Evolutionary conservation across 2,113 vertebrate species (phyloP), one percentile per base, ranked within the genome.

Genomic region (Sciurus niger): DNA sequence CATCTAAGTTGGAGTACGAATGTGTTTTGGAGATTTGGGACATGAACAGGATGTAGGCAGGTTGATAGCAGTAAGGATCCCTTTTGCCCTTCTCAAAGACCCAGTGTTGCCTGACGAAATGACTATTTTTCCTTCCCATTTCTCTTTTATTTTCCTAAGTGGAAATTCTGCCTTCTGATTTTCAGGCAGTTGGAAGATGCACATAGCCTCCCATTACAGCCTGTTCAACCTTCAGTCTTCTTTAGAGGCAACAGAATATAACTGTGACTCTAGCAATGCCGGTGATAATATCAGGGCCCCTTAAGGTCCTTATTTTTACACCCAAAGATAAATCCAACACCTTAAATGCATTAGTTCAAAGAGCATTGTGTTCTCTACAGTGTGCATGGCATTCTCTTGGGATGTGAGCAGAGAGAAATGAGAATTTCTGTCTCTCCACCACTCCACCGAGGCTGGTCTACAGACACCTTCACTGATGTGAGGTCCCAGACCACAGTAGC

Each of bases 21-120:
- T 48, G 30, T 77, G n/a, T 63, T 93, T 72, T 80, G 84, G 84
- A 53, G 79, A 65, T 87, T 79, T 11, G 16, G 92, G 18, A 20
- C 22, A 6, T 16, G 9, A 83, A 4, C n/a, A 40, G 22, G 17
- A 78, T 18, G 18, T 79, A 24, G 17, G 34, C 17, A 60, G 51
- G 24, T 14, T 48, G n/a, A 46, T 16, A 34, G 20, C 4, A 4
- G 6, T 77, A 34, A 79, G 14, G 28, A 72, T 46, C 6, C 63
- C 53, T 18, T 40, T 48, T 85, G n/a, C 70, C n/a, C 37, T 60
- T 46, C 91, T 67, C 18, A 55, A 30, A 48, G 32, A 12, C 37
- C 34, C 12, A 22, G 3, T 84, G 32, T 18, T 79, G 28, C 65
- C 8, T 72, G 70, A 58, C 17, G 22, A 60, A 94, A 34, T 0